Conservation (phyloP, 2,797 vertebrate genomes). For the Acanthopagrus latus region DNA sequence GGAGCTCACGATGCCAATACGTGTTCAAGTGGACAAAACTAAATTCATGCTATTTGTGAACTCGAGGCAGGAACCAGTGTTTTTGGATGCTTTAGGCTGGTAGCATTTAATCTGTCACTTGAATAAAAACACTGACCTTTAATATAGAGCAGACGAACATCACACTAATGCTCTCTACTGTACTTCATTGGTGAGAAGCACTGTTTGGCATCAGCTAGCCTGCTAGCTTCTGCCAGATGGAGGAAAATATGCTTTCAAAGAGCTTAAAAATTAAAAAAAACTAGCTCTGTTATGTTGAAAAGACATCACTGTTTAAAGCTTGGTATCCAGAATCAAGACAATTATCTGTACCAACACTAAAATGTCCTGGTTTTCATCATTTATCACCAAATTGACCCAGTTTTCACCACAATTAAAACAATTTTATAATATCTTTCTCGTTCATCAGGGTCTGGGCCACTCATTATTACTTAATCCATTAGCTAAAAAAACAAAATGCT, state of each 20-base stretch:
- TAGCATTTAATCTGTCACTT: constrained; percentile 15
- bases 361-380: too few relatives aligned
- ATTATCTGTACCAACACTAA: neutral
- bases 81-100: constrained; percentile 38
- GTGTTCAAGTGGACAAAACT: constrained; percentile 8
- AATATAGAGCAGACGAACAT: constrained; percentile 3
- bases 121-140: constrained; percentile 23
- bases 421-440: too few relatives aligned
- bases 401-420: too few relatives aligned
- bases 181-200: too few relatives aligned
- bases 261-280: neutral
- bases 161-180: neutral
- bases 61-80: constrained; percentile 31
- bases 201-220: neutral
- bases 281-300: too few relatives aligned
- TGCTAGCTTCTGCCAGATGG: neutral
- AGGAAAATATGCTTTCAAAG: neutral
- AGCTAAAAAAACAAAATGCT: neutral
- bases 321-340: too few relatives aligned
- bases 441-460: too few relatives aligned
- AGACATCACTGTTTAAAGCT: too few relatives aligned
- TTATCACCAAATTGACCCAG: too few relatives aligned
- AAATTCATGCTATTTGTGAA: constrained; percentile 24
- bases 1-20: constrained; percentile 22
- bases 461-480: too few relatives aligned